Conservation (phyloP, 2,113 vertebrate genomes). For the Alouatta palliata region DNA sequence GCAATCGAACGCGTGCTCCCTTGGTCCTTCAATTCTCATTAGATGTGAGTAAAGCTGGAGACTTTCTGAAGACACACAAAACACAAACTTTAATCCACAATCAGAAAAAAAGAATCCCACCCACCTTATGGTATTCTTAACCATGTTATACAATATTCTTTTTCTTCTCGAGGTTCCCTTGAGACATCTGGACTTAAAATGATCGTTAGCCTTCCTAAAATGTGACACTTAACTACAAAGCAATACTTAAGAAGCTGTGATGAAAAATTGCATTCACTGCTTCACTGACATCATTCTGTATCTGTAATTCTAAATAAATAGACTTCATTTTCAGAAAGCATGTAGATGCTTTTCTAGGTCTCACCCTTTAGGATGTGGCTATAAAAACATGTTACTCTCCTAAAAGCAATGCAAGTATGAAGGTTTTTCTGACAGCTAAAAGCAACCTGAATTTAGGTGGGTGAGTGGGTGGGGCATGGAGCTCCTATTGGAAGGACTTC, state of each 20-base stretch:
- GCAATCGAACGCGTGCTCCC: fast-evolving
- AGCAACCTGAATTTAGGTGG: neutral
- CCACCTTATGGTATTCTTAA: neutral
- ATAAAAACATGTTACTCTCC: neutral
- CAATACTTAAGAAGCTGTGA: neutral
- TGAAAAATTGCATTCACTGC: neutral
- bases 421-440: neutral
- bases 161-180: neutral
- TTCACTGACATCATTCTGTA: neutral
- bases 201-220: neutral
- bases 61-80: neutral
- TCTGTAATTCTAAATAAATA: neutral
- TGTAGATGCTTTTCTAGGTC: neutral
- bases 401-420: neutral
- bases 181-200: neutral
- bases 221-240: neutral
- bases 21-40: fast-evolving
- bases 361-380: neutral
- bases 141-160: neutral
- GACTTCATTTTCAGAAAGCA: neutral
- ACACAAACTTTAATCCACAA: neutral
- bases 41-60: neutral
- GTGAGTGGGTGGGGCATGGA: fast-evolving
- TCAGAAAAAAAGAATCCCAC: neutral
- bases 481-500: neutral